Base-by-base conservation (phyloP, 2,113 vertebrate species). In the Abramis brama region DNA sequence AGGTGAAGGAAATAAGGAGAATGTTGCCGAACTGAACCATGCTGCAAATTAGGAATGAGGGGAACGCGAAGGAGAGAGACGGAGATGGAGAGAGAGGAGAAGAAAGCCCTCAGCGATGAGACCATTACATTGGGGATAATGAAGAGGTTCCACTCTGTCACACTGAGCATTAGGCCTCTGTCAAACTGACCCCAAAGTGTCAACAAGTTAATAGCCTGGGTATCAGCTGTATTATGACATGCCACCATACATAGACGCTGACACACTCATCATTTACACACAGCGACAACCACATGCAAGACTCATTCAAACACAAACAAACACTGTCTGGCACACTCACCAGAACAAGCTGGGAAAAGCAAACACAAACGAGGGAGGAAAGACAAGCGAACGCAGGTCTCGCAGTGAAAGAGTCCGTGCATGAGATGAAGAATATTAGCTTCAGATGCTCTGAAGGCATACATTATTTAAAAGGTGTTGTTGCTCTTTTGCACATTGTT, bases 81-180 rank as follows among this genome's bases (percentile, higher is more conserved):
- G 60, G 7, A 85, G 76, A 52, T 12, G 27, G 68, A 77, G 83
- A 87, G 83, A 47, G 79, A 85, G 85, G 86, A 85, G 89, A 90
- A 88, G 86, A 88, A 82, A 91, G 94, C 94, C 91, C 78, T 88
- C 87, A 94, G 94, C 91, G 60, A 93, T 95, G 93, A 95, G 90
- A 93, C 94, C 94, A 95, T 95, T 94, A 93, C 91, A 84, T 66
- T 85, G 80, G 86, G 91, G 91, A 95, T 95, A 95, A 96, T 96
- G 94, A 95, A 95, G 93, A 94, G 92, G 95, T 96, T 96, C 93
- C 94, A 94, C 94, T 96, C 93, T 91, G 94, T 96, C 94, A 95
- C 94, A 93, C 93, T 93, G 91, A 91, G 92, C 92, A 94, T 94
- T 94, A 95, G 94, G 93, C 94, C 92, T 88, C 92, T 93, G 93